Evolutionary conservation across 2,888 invertebrate genomes (phyloP).

Genomic region (Leptopilina drosophilae): DNA sequence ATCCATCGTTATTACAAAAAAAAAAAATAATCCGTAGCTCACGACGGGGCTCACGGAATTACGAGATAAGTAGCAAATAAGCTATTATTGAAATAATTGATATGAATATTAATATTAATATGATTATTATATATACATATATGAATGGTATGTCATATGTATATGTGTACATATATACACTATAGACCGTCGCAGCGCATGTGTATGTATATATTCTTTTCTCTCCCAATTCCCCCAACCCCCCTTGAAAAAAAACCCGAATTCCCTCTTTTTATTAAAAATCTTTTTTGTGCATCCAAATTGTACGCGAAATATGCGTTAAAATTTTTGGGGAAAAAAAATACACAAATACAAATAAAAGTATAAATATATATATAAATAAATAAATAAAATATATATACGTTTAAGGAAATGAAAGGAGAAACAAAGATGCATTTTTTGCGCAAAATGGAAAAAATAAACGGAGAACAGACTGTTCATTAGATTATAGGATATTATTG

Average conservation of each 20-base stretch:
- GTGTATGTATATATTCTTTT: constrained; percentile 62
- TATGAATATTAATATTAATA: constrained; percentile 62
- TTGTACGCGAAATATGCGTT: constrained; percentile 20
- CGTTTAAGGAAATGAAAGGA: constrained; percentile 50
- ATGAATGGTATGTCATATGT: constrained; percentile 74
- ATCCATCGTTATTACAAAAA: constrained; percentile 67
- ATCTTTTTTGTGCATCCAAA: constrained; percentile 28
- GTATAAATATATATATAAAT: constrained; percentile 53
- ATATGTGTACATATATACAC: constrained; percentile 76
- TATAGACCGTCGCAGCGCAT: constrained; percentile 61
- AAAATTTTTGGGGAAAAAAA: neutral
- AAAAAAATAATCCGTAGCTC: constrained; percentile 38
- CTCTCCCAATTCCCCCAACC: neutral
- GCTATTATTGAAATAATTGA: constrained; percentile 66
- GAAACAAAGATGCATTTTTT: constrained; percentile 58
- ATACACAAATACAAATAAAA: constrained; percentile 49
- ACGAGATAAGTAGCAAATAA: constrained; percentile 63
- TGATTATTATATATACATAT: constrained; percentile 59
- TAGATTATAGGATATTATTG: constrained; percentile 68
- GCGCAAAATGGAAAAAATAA: constrained; percentile 52
- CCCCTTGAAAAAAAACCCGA: neutral
- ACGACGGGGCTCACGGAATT: constrained; percentile 60
- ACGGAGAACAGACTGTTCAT: constrained; percentile 72
- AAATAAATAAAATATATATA: constrained; percentile 55
- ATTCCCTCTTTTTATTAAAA: constrained; percentile 28